Base-by-base conservation (phyloP, 2,888 invertebrate species). In the Eurois occulta region DNA sequence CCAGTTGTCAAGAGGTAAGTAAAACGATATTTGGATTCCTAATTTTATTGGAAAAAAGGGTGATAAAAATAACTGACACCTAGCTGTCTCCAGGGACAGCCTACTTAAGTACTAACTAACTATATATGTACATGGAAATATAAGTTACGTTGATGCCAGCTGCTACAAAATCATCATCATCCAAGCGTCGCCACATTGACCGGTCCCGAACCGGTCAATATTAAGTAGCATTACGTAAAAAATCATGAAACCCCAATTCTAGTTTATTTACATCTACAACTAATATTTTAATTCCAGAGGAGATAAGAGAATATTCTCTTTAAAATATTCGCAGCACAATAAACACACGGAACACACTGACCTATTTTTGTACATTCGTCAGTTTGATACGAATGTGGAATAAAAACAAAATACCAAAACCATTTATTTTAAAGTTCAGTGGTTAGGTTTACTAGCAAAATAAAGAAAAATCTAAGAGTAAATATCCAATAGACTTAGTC, bases 291-390 rank as follows among this genome's bases (percentile, higher is more conserved):
- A 65, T 65, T 55, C 24, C 16, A 16, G 13, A 35, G 28, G 24
- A 69, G 71, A 66, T 69, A 80, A 41, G 41, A 66, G 2, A 66
- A 66, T n/a, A n/a, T 73, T 1, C 11, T 79, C 28, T 75, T 65
- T 35, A 48, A 71, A 65, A 83, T 43, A 69, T 24, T 18, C 32
- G 18, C 41, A 5, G 60, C 18, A 32, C 11, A 65, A 65, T 66
- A 66, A 77, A 78, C 55, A 71, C 18, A 67, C 48, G 74, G 65
- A 75, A 77, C 65, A 64, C n/a, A 71, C 41, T 82, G 77, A 65
- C 76, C 77, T 80, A 71, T 74, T 75, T 77, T 69, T 69, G 62
- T 41, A 75, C 32, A 41, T 75, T 72, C 38, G 21, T 71, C 60
- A 68, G 68, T 60, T 65, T 75, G 69, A 78, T 72, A 78, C 58